Conservation (phyloP, 2,797 vertebrate species). For the Lacerta bilineata region DNA sequence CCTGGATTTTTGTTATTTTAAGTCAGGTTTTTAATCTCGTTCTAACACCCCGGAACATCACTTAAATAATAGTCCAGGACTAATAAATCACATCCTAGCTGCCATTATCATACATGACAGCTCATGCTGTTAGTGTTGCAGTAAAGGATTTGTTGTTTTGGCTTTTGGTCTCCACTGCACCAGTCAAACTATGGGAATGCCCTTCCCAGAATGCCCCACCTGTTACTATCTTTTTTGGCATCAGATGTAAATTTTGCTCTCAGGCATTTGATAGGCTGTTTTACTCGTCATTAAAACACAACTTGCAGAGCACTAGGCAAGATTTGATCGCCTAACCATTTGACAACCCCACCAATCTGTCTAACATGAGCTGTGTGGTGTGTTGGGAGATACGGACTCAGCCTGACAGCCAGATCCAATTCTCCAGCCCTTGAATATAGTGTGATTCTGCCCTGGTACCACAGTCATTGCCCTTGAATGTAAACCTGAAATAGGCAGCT, state of each 20-base stretch:
- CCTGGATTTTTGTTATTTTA: conserved; percentile 14
- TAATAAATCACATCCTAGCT: conserved; percentile 44
- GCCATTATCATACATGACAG: not conserved
- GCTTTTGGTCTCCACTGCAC: conserved; percentile 3
- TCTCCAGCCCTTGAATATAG: not conserved
- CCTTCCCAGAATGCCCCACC: too few relatives aligned
- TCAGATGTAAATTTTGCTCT: too few relatives aligned
- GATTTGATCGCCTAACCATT: too few relatives aligned
- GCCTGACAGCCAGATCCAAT: too few relatives aligned
- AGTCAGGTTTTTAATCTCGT: conserved; percentile 45
- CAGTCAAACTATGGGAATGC: not conserved
- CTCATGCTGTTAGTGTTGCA: conserved; percentile 39
- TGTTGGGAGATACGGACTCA: too few relatives aligned
- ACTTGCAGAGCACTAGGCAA: too few relatives aligned
- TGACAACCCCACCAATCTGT: too few relatives aligned
- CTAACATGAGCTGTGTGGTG: too few relatives aligned
- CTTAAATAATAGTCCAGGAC: conserved; percentile 48
- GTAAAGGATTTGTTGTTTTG: conserved; percentile 36
- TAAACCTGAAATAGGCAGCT: not conserved
- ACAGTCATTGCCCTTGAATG: not conserved
- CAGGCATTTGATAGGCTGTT: too few relatives aligned
- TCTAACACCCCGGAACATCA: conserved; percentile 37
- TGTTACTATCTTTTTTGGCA: too few relatives aligned
- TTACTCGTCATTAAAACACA: too few relatives aligned
- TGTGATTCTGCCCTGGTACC: not conserved